phyloP scores from a whole-genome alignment of 2,113 vertebrate species.

The Rhabdornis inornatus region DNA sequence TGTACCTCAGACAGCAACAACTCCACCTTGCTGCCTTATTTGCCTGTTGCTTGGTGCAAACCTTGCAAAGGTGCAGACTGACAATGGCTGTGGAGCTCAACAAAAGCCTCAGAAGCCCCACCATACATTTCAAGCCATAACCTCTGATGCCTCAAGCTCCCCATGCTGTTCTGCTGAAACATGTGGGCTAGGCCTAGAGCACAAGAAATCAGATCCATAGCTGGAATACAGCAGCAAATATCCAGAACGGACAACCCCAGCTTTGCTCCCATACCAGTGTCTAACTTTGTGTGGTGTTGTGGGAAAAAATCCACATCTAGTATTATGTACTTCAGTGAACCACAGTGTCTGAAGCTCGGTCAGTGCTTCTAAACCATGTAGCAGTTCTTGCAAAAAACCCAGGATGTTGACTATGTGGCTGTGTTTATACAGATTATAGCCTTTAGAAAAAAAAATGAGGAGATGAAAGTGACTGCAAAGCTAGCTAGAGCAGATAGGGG shows the following conservation, averaged over 20 bases:
- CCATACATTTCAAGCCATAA: neutral
- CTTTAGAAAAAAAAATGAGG: neutral
- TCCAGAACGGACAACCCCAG: neutral
- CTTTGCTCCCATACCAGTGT: neutral
- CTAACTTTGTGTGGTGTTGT: neutral
- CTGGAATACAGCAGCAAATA: neutral
- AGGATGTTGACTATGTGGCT: neutral
- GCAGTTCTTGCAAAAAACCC: neutral
- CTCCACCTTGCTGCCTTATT: neutral
- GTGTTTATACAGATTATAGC: neutral
- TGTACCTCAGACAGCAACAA: neutral
- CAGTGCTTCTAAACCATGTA: neutral
- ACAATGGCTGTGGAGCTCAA: neutral
- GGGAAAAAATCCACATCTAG: neutral
- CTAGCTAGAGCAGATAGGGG: neutral
- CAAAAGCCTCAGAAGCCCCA: neutral
- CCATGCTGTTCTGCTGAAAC: neutral
- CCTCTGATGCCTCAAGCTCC: fast-evolving
- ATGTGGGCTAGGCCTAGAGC: neutral
- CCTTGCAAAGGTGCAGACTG: neutral
- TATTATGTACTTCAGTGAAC: neutral
- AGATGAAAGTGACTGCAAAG: neutral
- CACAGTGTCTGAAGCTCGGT: neutral
- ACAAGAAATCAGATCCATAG: neutral
- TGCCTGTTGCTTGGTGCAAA: neutral